Base-by-base conservation (phyloP, 2,797 vertebrate genomes). In the Rachycentron canadum region DNA sequence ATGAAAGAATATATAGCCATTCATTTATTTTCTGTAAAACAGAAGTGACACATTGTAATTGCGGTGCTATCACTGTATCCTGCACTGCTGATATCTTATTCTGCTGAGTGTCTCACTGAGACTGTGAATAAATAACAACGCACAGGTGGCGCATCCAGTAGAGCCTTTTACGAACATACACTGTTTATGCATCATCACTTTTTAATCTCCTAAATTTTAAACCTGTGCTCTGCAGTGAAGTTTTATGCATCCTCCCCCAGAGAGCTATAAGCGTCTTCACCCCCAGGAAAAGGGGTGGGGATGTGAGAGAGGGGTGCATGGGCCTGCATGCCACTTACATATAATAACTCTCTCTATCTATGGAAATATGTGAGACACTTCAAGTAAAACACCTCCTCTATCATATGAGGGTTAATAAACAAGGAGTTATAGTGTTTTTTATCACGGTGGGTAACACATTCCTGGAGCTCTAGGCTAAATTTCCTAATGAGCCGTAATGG, bases 161-260 rank as follows among this genome's bases (percentile, higher is more conserved):
- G 66, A 75, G 47, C 38, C 7, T 67, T 81, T 83, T 81, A 75
- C 21, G 21, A 86, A 78, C 74, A 69, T 83, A 26, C 26, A n/a
- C 78, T 72, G 76, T 89, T 84, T 90, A 82, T 83, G 78, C 82
- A 73, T 85, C 85, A 78, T 85, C 71, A 86, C 71, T 86, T 89
- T 89, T 80, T 68, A 65, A 64, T 72, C 59, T 71, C 67, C 60
- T 79, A 67, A 76, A 81, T 75, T 71, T 79, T 43, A 80, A 86
- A 80, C 71, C 49, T 79, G 56, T 67, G 45, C 69, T 78, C 62
- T 73, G 78, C 50, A 38, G 81, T 72, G 34, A 60, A 59, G 57
- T 75, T 85, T 87, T 69, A 73, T 86, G 52, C 49, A 16, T 77
- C 43, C 14, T 19, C 2, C 81, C 78, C 79, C n/a, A 50, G 83